Evolutionary conservation across 1,140 invertebrate species (phyloP), one percentile per base, ranked within the genome.

Genomic region (Hirudo medicinalis): DNA sequence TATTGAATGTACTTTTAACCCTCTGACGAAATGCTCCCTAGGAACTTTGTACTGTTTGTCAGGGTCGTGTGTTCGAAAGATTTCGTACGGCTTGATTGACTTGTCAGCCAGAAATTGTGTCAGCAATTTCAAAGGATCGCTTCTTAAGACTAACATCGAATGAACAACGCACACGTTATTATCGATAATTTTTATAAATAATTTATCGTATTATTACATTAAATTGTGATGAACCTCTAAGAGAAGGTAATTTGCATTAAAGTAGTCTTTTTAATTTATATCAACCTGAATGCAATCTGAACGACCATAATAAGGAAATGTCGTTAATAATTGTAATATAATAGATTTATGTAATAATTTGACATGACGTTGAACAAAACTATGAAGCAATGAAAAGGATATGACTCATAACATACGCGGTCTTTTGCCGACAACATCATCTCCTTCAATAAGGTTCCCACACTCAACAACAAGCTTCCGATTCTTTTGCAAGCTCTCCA

Each of bases 51-150:
- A 75, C 32, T 77, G 76, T 55, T 76, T 78, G 72, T 78, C 76
- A 22, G 74, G 76, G 67, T 81, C 78, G 72, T 79, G 78, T 71
- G 77, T 78, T 19, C 79, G 75, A 75, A 80, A 81, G 27, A 81
- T 73, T 71, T 81, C 80, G 15, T 80, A 74, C 13, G 80, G 77
- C 6, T 79, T 77, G 32, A 81, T 79, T 9, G 78, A 78, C 75
- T 79, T 78, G 53, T 77, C 75, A 57, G 74, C 74, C 20, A 81
- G 75, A 73, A 78, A 80, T 32, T 78, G 72, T 32, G 78, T 77
- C 32, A 81, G 75, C 27, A 79, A 67, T 2, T 78, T 76, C 20
- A 81, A 74, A 0, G 80, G 80, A 71, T 81, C 80, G 60, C 79
- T 77, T 54, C 72, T 54, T 9, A 69, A 49, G 8, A 72, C 75